Evolutionary conservation across 2,113 vertebrate genomes (phyloP), one percentile per base, ranked within the genome.

Genomic region (Choloepus hoffmanni): DNA sequence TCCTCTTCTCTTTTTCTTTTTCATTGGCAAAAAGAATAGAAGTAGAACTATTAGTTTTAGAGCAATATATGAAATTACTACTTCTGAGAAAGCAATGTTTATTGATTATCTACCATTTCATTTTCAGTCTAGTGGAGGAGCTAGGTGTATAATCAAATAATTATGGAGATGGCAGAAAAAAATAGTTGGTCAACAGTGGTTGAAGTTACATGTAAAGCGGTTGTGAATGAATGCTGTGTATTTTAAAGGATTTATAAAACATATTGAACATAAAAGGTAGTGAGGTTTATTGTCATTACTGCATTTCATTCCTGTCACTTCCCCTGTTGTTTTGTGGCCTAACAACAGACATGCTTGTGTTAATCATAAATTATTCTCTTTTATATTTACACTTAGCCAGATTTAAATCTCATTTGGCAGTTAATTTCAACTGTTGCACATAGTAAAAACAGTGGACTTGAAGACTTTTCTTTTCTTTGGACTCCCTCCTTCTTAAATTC

Each of bases 401-500:
- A 55, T 84, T 74, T 83, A 85, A 82, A 73, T 18, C 21, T 89
- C 28, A 78, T 90, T 58, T 89, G 73, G 16, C 10, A 58, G 48
- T 86, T 94, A 67, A 83, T 85, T 95, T 78, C 72, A 79, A n/a
- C 36, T 90, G 15, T 65, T 74, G 2, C 5, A 79, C 26, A 48
- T 33, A 79, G 45, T 81, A 28, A 76, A 68, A 91, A 43, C 2
- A 77, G 28, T 2, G 33, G n/a, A 67, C 9, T 73, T 53, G 28
- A 89, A 45, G 53, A 43, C 14, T 81, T 89, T 68, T 79, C 50
- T 89, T 94, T 19, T 87, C 18, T 48, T 40, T 36, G 58, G 3
- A 60, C 45, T 82, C 45, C 33, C 2, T 10, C 13, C 43, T 77
- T 92, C 78, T 95, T 87, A 85, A 88, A 92, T 89, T 90, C 63